Evolutionary conservation across 1,140 invertebrate genomes (phyloP).

Genomic region (Hydropsyche tenuis): DNA sequence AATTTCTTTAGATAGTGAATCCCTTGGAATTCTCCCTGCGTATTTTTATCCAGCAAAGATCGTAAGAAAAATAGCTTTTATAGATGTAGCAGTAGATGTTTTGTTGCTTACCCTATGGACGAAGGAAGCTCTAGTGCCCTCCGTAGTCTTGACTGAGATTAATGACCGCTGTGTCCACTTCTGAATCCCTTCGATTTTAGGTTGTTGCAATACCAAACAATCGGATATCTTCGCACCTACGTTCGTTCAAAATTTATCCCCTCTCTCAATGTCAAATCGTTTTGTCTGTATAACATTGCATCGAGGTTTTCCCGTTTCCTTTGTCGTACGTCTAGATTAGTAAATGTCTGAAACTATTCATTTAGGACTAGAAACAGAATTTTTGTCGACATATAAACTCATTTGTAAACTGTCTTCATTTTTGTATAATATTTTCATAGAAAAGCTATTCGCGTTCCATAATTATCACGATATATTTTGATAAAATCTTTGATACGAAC

Average conservation of each 20-base stretch:
- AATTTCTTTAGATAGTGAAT: neutral
- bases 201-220: too few species aligned
- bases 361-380: too few species aligned
- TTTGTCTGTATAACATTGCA: constrained; percentile 32
- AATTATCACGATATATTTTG: too few species aligned
- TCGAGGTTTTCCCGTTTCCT: constrained; percentile 27
- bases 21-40: neutral
- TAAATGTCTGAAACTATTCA: too few species aligned
- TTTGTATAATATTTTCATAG: too few species aligned
- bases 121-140: constrained; percentile 9
- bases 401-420: too few species aligned
- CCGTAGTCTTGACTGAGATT: constrained; percentile 45
- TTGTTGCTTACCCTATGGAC: constrained; percentile 25
- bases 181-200: constrained; percentile 35
- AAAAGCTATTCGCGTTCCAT: too few species aligned
- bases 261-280: constrained; percentile 17
- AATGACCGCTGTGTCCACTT: constrained; percentile 43
- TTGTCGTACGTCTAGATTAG: constrained; percentile 18
- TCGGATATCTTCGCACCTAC: too few species aligned
- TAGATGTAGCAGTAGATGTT: neutral
- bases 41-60: constrained; percentile 19
- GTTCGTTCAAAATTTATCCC: neutral
- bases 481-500: too few species aligned
- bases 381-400: constrained; percentile 13
- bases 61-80: constrained; percentile 26